These are phyloP conservation scores for Atethmia centrago DNA, from an alignment of 2,888 invertebrate genomes.

Conservation along the genomic window DNA sequence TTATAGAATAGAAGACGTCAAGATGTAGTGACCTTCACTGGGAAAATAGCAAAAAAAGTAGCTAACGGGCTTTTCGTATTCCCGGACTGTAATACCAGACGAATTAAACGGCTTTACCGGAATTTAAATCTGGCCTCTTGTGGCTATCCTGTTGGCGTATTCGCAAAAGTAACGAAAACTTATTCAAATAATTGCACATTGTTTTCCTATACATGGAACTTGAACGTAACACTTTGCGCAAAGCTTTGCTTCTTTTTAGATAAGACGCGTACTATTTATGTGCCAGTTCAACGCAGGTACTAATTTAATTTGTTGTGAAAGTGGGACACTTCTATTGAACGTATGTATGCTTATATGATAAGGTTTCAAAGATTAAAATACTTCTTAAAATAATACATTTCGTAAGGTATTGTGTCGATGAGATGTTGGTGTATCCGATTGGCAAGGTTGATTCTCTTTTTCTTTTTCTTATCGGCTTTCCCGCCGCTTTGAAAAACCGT, in stretches of 20 bases:
- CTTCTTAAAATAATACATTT: conserved; percentile 4
- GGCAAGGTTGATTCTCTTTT: conserved; percentile 7
- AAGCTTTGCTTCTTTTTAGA: conserved; percentile 66
- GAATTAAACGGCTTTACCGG: conserved; percentile 8
- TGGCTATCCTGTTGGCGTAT: conserved; percentile 20
- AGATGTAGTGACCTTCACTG: conserved; percentile 46
- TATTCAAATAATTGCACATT: conserved; percentile 54
- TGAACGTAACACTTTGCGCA: conserved; percentile 39
- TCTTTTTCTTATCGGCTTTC: conserved; percentile 27
- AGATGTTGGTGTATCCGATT: not conserved
- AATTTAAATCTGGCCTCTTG: conserved; percentile 14
- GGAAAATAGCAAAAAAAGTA: conserved; percentile 16
- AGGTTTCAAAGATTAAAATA: conserved; percentile 56
- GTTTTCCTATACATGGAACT: conserved; percentile 46
- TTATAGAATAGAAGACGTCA: conserved; percentile 32
- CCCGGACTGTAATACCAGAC: not conserved
- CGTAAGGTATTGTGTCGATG: conserved; percentile 14
- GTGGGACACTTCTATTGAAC: conserved; percentile 69
- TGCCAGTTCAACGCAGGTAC: conserved; percentile 65
- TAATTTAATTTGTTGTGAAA: conserved; percentile 72
- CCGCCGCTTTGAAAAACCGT: conserved; percentile 45
- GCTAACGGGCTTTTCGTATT: conserved; percentile 21
- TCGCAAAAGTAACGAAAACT: conserved; percentile 39
- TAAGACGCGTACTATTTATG: conserved; percentile 67
- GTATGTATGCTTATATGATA: conserved; percentile 62